Evolutionary conservation across 2,113 vertebrate species (phyloP).

Genomic region (Seriola aureovittata): DNA sequence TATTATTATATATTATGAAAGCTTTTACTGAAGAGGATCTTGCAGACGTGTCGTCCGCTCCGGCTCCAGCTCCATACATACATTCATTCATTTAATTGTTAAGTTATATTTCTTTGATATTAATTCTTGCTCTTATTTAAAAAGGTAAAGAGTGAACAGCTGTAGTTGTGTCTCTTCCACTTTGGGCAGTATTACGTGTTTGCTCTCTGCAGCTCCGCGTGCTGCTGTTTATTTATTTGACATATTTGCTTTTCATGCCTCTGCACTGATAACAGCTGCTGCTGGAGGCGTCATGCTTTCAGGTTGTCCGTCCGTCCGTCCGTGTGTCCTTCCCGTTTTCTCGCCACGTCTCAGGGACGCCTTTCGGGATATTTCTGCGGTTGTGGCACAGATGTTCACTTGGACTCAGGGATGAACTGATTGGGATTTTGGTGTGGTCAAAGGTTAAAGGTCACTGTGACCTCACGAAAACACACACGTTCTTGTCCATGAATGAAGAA

Average conservation of each 20-base stretch:
- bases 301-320: no score
- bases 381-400: no score
- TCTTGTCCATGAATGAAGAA: no score
- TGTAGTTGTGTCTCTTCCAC: not conserved
- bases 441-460: no score
- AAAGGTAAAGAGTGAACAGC: not conserved
- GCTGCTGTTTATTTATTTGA: not conserved
- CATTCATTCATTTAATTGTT: not conserved
- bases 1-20: not conserved
- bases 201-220: not conserved
- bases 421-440: no score
- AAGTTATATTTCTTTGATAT: not conserved
- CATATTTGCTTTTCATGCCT: not conserved
- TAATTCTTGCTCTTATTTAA: not conserved
- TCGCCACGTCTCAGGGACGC: no score
- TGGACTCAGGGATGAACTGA: no score
- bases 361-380: no score
- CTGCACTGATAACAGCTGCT: no score
- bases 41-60: not conserved
- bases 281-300: no score
- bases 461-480: no score
- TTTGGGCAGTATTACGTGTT: not conserved
- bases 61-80: not conserved
- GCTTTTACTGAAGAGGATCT: not conserved
- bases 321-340: no score